Conservation (phyloP, 2,888 invertebrate species). For the Pharmacophagus antenor region DNA sequence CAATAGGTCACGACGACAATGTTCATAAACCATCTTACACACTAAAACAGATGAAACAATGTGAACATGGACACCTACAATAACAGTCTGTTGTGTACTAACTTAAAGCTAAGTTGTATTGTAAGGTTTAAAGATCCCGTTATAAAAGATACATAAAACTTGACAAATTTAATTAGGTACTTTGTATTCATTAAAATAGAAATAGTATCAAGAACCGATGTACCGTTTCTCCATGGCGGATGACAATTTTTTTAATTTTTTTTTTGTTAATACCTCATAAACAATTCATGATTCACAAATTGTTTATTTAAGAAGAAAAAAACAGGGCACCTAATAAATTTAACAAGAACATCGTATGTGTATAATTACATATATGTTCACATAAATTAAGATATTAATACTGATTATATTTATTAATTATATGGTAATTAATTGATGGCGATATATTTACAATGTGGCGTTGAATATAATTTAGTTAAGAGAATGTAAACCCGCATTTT, state of each 20-base stretch:
- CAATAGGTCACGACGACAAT: conserved; percentile 12
- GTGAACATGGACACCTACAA: conserved; percentile 29
- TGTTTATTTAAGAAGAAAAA: conserved; percentile 11
- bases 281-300: no score
- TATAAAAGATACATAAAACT: conserved; percentile 41
- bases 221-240: conserved; percentile 31
- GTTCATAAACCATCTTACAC: conserved; percentile 24
- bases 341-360: conserved; percentile 39
- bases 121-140: conserved; percentile 49
- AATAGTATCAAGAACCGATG: conserved; percentile 9
- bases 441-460: conserved; percentile 71
- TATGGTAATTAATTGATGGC: conserved; percentile 74
- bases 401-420: conserved; percentile 71
- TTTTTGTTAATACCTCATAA: no score
- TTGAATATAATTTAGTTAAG: conserved; percentile 66
- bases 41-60: conserved; percentile 36
- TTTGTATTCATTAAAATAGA: background rate
- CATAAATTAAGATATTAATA: conserved; percentile 76
- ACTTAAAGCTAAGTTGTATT: conserved; percentile 57
- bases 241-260: no score
- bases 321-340: conserved; percentile 36
- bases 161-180: conserved; percentile 39
- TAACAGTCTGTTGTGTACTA: conserved; percentile 39
- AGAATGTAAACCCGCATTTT: conserved; percentile 67
- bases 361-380: conserved; percentile 46